These are phyloP conservation scores for Lontra canadensis DNA, from an alignment of 2,113 vertebrate genomes.

Conservation along the genomic window DNA sequence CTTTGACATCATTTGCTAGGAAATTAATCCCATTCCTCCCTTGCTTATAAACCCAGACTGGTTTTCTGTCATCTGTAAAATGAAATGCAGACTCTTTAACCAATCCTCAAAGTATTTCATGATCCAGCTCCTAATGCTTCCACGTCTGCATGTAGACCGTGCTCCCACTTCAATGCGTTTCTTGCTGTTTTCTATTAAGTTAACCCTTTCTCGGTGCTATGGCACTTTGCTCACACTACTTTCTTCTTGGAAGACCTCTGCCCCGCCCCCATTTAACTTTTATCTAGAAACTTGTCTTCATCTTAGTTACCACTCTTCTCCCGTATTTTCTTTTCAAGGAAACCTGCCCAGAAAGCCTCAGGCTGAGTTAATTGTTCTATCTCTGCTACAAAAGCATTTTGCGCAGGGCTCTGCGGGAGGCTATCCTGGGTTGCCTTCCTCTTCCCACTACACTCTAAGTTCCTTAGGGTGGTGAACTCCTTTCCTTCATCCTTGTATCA, in stretches of 20 bases:
- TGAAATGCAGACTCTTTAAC: not conserved
- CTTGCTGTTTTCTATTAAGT: not conserved
- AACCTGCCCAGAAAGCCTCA: not conserved
- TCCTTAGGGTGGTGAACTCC: not conserved
- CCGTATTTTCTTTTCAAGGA: not conserved
- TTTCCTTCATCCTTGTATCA: not conserved
- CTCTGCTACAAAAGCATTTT: not conserved
- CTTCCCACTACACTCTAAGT: not conserved
- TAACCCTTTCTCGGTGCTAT: not conserved
- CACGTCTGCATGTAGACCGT: not conserved
- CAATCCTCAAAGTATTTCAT: not conserved
- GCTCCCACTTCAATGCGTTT: not conserved
- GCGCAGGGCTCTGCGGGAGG: not conserved
- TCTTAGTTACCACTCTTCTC: not conserved
- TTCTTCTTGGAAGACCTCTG: not conserved
- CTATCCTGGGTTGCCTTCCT: not conserved
- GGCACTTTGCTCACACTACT: not conserved
- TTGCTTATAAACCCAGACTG: not conserved
- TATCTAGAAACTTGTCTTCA: not conserved
- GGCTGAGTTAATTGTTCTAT: not conserved
- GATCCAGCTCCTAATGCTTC: not conserved
- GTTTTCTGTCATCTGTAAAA: not conserved
- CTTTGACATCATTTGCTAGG: not conserved
- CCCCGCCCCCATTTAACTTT: not conserved
- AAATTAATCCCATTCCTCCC: not conserved